Evolutionary conservation across 2,888 invertebrate species (phyloP).

Genomic region (Nipponacmea schrenckii): DNA sequence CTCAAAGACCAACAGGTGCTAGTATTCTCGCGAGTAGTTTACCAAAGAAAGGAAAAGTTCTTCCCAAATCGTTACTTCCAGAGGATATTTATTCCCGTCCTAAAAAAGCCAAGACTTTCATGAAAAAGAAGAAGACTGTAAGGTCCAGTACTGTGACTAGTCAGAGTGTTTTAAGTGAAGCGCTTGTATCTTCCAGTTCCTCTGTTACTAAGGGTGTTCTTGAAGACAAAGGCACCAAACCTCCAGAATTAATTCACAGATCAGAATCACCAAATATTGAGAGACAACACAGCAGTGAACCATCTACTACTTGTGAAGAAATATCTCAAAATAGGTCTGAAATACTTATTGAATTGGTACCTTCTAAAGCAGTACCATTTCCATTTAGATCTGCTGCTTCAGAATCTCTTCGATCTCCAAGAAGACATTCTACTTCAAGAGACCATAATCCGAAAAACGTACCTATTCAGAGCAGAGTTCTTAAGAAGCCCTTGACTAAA

Average conservation of each 20-base stretch:
- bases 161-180: not conserved
- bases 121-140: no score
- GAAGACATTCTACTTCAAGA: not conserved
- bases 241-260: no score
- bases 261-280: slow-evolving; percentile 1
- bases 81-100: no score
- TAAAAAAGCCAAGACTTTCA: no score
- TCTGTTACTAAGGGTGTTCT: not conserved
- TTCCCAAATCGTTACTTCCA: no score
- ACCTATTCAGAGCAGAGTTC: not conserved
- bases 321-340: not conserved
- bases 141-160: not conserved
- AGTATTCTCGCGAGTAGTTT: no score
- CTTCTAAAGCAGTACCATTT: not conserved
- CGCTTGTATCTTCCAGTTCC: not conserved
- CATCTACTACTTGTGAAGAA: not conserved
- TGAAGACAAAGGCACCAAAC: no score
- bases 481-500: slow-evolving; percentile 23
- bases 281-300: slow-evolving; percentile 12
- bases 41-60: no score
- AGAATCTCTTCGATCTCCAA: not conserved
- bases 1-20: no score
- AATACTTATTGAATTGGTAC: not conserved
- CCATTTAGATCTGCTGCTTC: not conserved
- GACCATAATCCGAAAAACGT: not conserved